These are phyloP conservation scores for Calosoma granatense DNA, from an alignment of 1,140 invertebrate genomes.

Conservation along the genomic window DNA sequence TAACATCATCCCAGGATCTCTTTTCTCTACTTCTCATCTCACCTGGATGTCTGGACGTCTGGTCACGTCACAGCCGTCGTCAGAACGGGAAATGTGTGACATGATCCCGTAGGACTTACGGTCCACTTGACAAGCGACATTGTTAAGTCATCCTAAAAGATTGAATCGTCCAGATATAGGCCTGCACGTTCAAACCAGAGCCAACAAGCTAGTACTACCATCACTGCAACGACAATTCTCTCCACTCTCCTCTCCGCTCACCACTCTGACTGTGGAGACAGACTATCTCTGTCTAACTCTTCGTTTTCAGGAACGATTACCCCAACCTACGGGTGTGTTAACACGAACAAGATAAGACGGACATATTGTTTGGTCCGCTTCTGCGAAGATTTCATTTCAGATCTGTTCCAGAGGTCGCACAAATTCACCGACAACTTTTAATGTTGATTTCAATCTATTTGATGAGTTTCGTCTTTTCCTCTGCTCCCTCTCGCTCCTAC, in stretches of 20 bases:
- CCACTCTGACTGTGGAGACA: too few species aligned
- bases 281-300: neutral
- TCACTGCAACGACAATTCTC: too few species aligned
- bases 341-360: constrained; percentile 5
- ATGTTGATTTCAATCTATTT: constrained; percentile 9
- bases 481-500: too few species aligned
- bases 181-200: too few species aligned
- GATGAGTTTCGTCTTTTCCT: neutral
- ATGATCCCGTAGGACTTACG: neutral
- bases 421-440: constrained; percentile 8
- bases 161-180: neutral
- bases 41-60: too few species aligned
- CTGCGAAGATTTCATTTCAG: constrained; percentile 7
- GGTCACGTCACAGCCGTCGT: neutral
- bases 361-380: constrained; percentile 7
- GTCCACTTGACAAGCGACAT: neutral
- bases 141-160: neutral
- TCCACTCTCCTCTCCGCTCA: too few species aligned
- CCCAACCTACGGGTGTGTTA: neutral
- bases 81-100: neutral
- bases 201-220: too few species aligned
- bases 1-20: too few species aligned
- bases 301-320: neutral
- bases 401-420: neutral
- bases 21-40: too few species aligned